These are phyloP conservation scores for Loripinus fragilis DNA, from an alignment of 2,888 invertebrate genomes.

Conservation along the genomic window DNA sequence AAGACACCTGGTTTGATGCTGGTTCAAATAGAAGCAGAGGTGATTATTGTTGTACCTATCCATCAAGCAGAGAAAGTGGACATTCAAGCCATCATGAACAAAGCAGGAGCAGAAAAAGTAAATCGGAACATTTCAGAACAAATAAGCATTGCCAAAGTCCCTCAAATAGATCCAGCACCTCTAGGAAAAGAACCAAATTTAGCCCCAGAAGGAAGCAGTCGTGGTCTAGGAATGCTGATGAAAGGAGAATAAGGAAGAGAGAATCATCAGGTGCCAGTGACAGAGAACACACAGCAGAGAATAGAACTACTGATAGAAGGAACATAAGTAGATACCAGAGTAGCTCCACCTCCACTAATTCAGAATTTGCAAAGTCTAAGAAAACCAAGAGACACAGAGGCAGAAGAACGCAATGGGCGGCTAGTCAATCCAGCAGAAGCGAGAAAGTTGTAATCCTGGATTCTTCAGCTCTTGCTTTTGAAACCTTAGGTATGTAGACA, in stretches of 20 bases:
- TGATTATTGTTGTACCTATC: neutral
- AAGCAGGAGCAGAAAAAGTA: neutral
- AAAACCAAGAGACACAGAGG: neutral
- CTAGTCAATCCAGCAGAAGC: neutral
- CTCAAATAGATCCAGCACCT: neutral
- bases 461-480: neutral
- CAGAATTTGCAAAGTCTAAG: neutral
- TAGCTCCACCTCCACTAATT: no score
- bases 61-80: neutral
- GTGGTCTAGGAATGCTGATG: neutral
- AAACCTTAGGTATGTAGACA: neutral
- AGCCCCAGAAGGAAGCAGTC: neutral
- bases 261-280: neutral
- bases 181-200: neutral
- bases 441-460: constrained; percentile 2
- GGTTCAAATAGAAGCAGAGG: neutral
- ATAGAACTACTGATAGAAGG: neutral
- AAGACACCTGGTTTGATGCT: neutral
- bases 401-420: neutral
- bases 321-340: no score
- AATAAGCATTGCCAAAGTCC: neutral
- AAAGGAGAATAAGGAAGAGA: neutral
- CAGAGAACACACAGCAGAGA: neutral
- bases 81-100: neutral
- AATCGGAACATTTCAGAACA: neutral